Evolutionary conservation across 2,797 vertebrate species (phyloP).

Genomic region (Erethizon dorsatum): DNA sequence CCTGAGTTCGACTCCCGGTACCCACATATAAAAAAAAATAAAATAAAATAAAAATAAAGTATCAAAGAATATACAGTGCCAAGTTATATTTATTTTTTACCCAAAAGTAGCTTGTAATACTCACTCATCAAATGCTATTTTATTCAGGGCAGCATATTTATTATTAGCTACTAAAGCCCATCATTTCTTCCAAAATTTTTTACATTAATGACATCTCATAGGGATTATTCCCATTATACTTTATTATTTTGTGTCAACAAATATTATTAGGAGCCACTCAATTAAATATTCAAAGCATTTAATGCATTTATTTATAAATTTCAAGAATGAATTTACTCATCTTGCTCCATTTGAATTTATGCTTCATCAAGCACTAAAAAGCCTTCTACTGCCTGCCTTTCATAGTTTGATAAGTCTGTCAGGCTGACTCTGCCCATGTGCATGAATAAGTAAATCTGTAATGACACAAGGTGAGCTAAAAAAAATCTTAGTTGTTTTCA

Average conservation of each 20-base stretch:
- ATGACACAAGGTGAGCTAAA: constrained; percentile 72
- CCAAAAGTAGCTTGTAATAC: neutral
- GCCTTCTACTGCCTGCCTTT: constrained; percentile 63
- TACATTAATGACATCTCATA: constrained; percentile 70
- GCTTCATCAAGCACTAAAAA: constrained; percentile 76
- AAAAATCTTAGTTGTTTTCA: constrained; percentile 45
- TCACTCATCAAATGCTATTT: constrained; percentile 10
- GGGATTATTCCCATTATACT: constrained; percentile 81
- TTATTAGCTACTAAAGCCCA: neutral
- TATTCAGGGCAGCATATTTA: neutral
- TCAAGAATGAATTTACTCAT: constrained; percentile 70
- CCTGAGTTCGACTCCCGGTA: too few relatives aligned
- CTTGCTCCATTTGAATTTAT: constrained; percentile 34
- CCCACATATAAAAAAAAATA: too few relatives aligned
- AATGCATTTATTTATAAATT: constrained; percentile 79
- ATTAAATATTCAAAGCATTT: constrained; percentile 63
- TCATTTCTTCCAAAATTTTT: constrained; percentile 65
- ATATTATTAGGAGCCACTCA: constrained; percentile 71
- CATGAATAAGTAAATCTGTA: constrained; percentile 41
- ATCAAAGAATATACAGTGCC: neutral
- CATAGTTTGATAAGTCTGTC: constrained; percentile 75
- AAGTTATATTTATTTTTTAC: neutral
- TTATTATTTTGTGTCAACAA: constrained; percentile 85
- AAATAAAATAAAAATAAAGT: neutral
- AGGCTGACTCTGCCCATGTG: constrained; percentile 57